Conservation (phyloP, 2,888 invertebrate species). For the Hedychridium roseum region DNA sequence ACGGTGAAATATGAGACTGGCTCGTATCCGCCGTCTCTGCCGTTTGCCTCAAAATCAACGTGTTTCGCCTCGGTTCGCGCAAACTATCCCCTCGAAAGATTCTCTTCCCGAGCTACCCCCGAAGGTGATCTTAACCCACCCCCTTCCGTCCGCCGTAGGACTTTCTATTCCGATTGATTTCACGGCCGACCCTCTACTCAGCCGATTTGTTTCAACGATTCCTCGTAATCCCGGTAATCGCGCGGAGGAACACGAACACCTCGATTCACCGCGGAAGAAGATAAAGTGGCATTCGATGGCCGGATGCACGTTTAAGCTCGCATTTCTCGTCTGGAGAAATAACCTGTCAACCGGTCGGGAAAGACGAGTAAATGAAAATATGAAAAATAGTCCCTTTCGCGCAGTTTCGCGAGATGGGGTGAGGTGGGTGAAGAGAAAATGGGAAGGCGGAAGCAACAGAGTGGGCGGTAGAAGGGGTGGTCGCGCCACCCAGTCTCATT, state of each 20-base stretch:
- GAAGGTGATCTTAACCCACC: too few species aligned
- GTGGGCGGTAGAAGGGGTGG: conserved; percentile 20
- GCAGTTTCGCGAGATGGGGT: conserved; percentile 7
- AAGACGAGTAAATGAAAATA: conserved; percentile 35
- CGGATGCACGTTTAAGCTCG: conserved; percentile 1
- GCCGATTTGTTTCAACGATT: conserved; percentile 4
- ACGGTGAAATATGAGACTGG: conserved; percentile 36
- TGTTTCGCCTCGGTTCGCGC: too few species aligned
- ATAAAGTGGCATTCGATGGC: too few species aligned
- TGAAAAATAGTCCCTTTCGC: conserved; percentile 34
- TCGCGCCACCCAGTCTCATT: conserved; percentile 40
- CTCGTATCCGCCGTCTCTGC: too few species aligned
- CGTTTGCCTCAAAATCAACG: too few species aligned
- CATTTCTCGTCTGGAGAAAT: conserved; percentile 27
- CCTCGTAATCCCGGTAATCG: too few species aligned
- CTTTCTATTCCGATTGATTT: conserved; percentile 2
- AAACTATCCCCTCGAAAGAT: too few species aligned
- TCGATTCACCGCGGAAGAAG: too few species aligned
- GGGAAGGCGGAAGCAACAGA: conserved; percentile 12
- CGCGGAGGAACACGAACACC: too few species aligned
- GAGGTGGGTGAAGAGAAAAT: neutral
- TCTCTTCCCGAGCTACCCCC: too few species aligned
- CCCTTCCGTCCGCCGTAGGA: conserved; percentile 6
- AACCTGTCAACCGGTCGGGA: conserved; percentile 26
- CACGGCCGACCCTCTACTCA: too few species aligned